These are phyloP conservation scores for Watsonalla binaria DNA, from an alignment of 2,888 invertebrate genomes.

Conservation along the genomic window DNA sequence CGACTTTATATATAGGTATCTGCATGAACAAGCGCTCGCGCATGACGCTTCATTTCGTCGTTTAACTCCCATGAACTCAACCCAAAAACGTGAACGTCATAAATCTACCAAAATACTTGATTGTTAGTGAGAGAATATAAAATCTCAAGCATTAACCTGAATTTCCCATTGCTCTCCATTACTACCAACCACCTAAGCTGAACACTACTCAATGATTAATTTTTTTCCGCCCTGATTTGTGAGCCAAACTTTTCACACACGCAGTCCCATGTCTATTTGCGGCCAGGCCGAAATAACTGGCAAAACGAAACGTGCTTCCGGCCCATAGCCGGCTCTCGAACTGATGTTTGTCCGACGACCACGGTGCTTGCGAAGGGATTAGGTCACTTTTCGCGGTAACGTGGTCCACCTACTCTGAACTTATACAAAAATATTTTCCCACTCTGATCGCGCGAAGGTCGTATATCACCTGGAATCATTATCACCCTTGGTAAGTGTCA, in stretches of 20 bases:
- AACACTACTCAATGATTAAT: constrained; percentile 47
- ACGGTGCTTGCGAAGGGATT: constrained; percentile 48
- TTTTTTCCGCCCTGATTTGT: constrained; percentile 50
- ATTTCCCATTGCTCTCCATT: constrained; percentile 14
- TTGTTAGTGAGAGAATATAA: constrained; percentile 11
- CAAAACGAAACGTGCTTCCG: constrained; percentile 58
- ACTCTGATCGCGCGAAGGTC: constrained; percentile 37
- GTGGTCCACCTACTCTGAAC: constrained; percentile 38
- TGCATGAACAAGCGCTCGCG: not conserved
- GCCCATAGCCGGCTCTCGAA: constrained; percentile 36
- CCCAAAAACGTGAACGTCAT: too few relatives aligned
- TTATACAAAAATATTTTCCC: constrained; percentile 52
- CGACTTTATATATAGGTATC: too few relatives aligned
- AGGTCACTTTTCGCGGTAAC: constrained; percentile 59
- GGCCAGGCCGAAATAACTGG: constrained; percentile 58
- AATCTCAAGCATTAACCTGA: constrained; percentile 31
- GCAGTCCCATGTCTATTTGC: constrained; percentile 54
- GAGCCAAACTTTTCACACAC: constrained; percentile 45
- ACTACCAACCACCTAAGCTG: constrained; percentile 11
- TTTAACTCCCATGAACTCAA: not conserved
- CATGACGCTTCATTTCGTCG: not conserved
- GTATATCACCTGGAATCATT: constrained; percentile 12
- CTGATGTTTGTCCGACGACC: constrained; percentile 35
- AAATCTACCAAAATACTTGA: not conserved
- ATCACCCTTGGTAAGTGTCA: too few relatives aligned